phyloP scores from a whole-genome alignment of 2,888 invertebrate genomes.

The Cantharis rufa region DNA sequence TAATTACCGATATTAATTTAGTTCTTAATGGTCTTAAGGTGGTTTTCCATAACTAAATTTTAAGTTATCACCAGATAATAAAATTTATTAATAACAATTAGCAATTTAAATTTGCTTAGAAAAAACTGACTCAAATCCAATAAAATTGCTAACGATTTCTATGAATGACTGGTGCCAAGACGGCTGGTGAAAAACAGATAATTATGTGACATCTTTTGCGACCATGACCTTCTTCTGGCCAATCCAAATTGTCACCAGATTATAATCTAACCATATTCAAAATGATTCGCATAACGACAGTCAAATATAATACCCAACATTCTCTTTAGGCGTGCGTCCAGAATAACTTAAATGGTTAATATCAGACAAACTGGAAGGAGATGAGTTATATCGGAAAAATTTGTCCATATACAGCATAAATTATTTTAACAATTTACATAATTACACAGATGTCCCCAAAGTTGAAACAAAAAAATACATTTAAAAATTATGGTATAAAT shows the following conservation, averaged over 20 bases:
- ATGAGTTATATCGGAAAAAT: slow-evolving; percentile 24
- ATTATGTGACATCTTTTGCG: slow-evolving; percentile 9
- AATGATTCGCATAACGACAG: slow-evolving; percentile 6
- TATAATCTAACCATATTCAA: background rate
- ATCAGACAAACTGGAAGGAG: slow-evolving; percentile 9
- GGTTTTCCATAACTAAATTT: background rate
- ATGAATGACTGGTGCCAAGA: slow-evolving; percentile 22
- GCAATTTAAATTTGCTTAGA: background rate
- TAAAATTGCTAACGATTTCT: background rate
- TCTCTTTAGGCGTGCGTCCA: background rate
- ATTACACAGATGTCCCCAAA: slow-evolving; percentile 2
- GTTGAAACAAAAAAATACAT: background rate
- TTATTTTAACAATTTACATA: slow-evolving; percentile 12
- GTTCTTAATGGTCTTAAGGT: background rate
- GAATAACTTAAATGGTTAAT: slow-evolving; percentile 3
- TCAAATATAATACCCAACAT: slow-evolving; percentile 1
- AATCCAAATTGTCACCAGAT: slow-evolving; percentile 23
- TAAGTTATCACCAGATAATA: background rate
- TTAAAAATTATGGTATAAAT: background rate
- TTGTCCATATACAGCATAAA: slow-evolving; percentile 1
- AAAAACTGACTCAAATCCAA: background rate
- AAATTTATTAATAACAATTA: background rate
- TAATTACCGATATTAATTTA: background rate
- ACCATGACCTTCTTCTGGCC: slow-evolving; percentile 20
- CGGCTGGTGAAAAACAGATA: slow-evolving; percentile 14